Evolutionary conservation across 1,140 invertebrate species (phyloP).

Genomic region (Triops longicaudatus): DNA sequence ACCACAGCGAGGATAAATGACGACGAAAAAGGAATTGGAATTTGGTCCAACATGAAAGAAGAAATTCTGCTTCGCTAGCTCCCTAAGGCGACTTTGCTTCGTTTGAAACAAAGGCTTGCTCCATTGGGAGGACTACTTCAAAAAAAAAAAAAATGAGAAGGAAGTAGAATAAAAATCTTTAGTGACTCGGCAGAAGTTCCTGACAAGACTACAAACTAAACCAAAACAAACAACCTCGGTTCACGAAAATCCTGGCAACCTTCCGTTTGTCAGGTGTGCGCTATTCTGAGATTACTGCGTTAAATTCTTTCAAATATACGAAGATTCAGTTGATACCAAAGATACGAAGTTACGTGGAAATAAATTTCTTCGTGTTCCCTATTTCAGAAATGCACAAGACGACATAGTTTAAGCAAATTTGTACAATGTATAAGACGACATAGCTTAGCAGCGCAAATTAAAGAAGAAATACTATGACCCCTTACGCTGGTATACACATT

Average conservation of each 20-base stretch:
- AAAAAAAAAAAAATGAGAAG: not conserved
- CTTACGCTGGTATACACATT: too few species aligned
- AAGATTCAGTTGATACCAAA: too few species aligned
- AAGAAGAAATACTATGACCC: too few species aligned
- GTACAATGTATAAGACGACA: too few species aligned
- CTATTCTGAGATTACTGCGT: not conserved
- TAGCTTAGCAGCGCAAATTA: too few species aligned
- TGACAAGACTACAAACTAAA: not conserved
- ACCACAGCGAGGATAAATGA: not conserved
- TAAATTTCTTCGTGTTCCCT: too few species aligned
- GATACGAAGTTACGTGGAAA: too few species aligned
- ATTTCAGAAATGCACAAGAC: too few species aligned
- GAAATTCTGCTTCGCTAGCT: not conserved
- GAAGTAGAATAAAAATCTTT: not conserved
- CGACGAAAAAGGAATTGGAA: not conserved
- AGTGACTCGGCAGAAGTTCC: not conserved
- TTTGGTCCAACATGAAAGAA: not conserved
- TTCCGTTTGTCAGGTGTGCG: not conserved
- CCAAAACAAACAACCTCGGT: not conserved
- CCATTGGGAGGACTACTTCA: not conserved
- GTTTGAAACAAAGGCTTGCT: not conserved
- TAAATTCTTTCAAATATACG: too few species aligned
- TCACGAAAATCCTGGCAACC: not conserved
- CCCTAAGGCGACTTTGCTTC: not conserved
- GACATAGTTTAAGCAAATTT: too few species aligned